Conservation (phyloP, 2,797 vertebrate genomes). For the Mormyrops boulengeri region DNA sequence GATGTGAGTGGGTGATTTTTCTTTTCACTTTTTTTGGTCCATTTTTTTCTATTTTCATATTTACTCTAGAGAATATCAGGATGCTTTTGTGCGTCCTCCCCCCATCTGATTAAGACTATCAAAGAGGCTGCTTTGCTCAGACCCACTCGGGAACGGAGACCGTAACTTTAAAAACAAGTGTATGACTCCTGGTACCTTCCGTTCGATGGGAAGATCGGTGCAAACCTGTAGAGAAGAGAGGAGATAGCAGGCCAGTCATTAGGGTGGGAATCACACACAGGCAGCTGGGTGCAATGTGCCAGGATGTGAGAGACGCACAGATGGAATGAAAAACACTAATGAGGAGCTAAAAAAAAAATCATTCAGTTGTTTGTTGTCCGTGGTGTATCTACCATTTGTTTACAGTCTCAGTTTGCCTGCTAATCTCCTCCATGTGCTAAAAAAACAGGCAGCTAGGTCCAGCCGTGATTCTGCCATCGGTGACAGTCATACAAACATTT, state of each 20-base stretch:
- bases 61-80: constrained; percentile 1
- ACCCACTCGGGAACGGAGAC: background rate
- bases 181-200: background rate
- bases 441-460: background rate
- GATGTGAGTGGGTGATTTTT: constrained; percentile 25
- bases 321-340: background rate
- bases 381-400: background rate
- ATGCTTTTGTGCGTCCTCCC: background rate
- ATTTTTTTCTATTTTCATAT: constrained; percentile 42
- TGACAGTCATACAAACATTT: background rate
- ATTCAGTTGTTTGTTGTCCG: background rate
- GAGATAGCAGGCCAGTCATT: background rate
- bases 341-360: background rate
- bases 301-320: background rate
- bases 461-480: background rate
- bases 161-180: background rate
- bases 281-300: background rate
- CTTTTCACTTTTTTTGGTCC: constrained; percentile 37
- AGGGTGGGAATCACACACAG: background rate
- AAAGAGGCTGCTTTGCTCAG: background rate
- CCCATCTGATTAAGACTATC: constrained; percentile 2
- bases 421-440: background rate
- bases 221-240: background rate
- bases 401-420: background rate
- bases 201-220: background rate